Evolutionary conservation across 2,888 invertebrate species (phyloP).

Genomic region (Euspilapteryx auroguttella): DNA sequence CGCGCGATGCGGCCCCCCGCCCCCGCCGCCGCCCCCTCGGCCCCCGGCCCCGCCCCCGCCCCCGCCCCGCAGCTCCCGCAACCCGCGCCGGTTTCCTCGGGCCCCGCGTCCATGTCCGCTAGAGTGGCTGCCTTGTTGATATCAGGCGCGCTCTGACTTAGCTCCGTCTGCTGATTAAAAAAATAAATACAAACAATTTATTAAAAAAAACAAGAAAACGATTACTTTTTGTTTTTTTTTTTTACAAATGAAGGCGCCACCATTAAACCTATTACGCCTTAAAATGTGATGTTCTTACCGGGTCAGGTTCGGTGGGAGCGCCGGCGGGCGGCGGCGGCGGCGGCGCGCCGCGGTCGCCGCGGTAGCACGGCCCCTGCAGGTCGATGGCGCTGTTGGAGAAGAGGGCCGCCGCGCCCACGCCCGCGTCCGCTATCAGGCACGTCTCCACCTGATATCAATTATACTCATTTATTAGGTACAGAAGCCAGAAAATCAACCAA

Average conservation of each 20-base stretch:
- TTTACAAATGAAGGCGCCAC: too few relatives aligned
- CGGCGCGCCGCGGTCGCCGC: too few relatives aligned
- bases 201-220: too few relatives aligned
- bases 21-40: conserved; percentile 36
- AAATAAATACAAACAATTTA: too few relatives aligned
- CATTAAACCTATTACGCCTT: neutral
- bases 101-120: conserved; percentile 13
- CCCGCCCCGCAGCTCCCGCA: conserved; percentile 18
- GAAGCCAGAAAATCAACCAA: too few relatives aligned
- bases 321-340: too few relatives aligned
- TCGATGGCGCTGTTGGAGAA: conserved; percentile 88
- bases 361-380: conserved; percentile 76
- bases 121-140: conserved; percentile 6
- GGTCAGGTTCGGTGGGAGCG: too few relatives aligned
- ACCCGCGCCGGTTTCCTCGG: conserved; percentile 42
- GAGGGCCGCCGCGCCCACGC: conserved; percentile 73
- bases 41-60: conserved; percentile 20
- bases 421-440: conserved; percentile 54
- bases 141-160: conserved; percentile 12
- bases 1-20: conserved; percentile 47
- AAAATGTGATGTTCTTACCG: too few relatives aligned
- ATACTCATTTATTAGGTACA: too few relatives aligned
- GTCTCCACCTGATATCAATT: conserved; percentile 13
- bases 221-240: too few relatives aligned
- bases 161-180: conserved; percentile 43